Conservation (phyloP, 1,140 invertebrate genomes). For the Conus ventricosus region DNA sequence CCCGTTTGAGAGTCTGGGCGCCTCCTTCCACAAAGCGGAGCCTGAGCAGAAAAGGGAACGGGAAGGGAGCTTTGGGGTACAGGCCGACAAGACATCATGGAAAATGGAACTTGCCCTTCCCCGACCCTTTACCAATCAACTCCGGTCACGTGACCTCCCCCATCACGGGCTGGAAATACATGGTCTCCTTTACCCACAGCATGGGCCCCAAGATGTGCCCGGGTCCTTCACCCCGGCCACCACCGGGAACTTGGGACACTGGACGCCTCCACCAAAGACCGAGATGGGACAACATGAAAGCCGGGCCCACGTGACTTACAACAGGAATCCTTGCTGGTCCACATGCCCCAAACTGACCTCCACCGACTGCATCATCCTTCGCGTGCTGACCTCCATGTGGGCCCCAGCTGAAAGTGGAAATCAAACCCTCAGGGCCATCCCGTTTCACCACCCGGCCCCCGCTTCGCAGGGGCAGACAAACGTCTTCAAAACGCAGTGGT, state of each 20-base stretch:
- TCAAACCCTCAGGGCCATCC: conserved; percentile 37
- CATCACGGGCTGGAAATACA: background rate
- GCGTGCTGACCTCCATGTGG: background rate
- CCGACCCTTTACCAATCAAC: background rate
- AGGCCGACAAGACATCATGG: conserved; percentile 35
- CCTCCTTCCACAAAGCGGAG: conserved; percentile 29
- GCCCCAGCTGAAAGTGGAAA: conserved; percentile 22
- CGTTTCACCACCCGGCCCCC: conserved; percentile 29
- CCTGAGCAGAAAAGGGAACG: background rate
- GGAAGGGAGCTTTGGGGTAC: conserved; percentile 20
- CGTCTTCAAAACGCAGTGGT: background rate
- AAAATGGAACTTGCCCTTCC: conserved; percentile 16
- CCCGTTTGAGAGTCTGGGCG: conserved; percentile 13
- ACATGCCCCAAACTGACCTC: background rate
- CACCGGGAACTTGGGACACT: background rate
- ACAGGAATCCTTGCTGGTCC: conserved; percentile 11
- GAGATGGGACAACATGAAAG: conserved; percentile 21
- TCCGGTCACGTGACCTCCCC: conserved; percentile 16
- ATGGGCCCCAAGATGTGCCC: background rate
- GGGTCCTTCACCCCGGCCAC: conserved; percentile 15
- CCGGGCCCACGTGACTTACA: conserved; percentile 12
- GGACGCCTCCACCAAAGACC: conserved; percentile 11
- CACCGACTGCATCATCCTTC: background rate
- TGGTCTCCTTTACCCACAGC: conserved; percentile 11
- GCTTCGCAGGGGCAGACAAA: background rate